Evolutionary conservation across 2,797 vertebrate species (phyloP).

Genomic region (Morus bassanus): DNA sequence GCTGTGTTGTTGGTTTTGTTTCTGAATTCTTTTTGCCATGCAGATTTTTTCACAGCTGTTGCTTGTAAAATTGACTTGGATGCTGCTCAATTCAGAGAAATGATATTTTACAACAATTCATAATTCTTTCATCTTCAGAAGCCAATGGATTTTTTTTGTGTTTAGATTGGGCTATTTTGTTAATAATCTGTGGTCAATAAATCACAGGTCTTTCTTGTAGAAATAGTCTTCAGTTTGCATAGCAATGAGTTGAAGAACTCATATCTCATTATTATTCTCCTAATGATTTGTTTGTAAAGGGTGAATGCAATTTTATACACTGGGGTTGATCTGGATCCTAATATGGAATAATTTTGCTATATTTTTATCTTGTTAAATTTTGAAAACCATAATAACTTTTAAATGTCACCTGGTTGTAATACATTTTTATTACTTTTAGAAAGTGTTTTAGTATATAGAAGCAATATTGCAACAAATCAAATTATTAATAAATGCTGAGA

Average conservation of each 20-base stretch:
- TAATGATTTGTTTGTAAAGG: not conserved
- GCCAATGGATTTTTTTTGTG: not conserved
- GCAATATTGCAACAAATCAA: not conserved
- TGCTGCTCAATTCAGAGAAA: not conserved
- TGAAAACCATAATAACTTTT: not conserved
- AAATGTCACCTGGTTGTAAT: not conserved
- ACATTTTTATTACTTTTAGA: not conserved
- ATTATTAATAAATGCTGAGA: not conserved
- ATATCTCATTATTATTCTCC: not conserved
- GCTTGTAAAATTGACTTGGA: not conserved
- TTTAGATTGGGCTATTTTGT: conserved; percentile 27
- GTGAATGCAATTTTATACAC: not conserved
- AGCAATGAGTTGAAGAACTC: not conserved
- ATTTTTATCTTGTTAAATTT: not conserved
- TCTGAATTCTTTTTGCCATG: not conserved
- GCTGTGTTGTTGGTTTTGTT: not conserved
- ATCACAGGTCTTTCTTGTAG: not conserved
- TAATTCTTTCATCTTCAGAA: conserved; percentile 17
- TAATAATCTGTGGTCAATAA: not conserved
- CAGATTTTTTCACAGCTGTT: conserved; percentile 20
- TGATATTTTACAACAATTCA: not conserved
- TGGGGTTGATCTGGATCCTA: not conserved
- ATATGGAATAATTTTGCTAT: not conserved
- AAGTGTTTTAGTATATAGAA: not conserved
- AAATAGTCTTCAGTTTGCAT: not conserved